These are phyloP conservation scores for Aurelia aurita DNA, from an alignment of 30 jellyfish, hydroid and myxozoan species.

Conservation along the genomic window DNA sequence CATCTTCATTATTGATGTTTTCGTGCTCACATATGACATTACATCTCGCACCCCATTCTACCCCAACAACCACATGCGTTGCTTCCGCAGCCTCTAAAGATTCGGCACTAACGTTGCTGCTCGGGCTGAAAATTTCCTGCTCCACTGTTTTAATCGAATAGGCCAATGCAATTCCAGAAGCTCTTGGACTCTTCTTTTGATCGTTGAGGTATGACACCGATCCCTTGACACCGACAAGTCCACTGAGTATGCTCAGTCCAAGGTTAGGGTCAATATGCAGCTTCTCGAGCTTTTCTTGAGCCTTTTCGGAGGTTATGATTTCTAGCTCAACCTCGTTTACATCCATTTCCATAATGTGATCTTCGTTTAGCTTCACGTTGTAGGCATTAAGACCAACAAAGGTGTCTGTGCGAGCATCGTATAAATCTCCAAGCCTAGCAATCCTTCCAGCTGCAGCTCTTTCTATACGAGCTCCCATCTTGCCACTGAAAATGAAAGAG, in stretches of 20 bases:
- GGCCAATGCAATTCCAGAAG: slow-evolving; percentile 49
- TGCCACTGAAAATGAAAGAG: too few relatives aligned
- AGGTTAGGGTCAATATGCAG: slow-evolving; percentile 56
- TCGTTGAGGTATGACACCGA: slow-evolving; percentile 58
- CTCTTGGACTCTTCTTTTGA: slow-evolving; percentile 56
- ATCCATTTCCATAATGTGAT: too few relatives aligned
- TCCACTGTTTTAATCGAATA: slow-evolving; percentile 52
- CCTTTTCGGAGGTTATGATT: too few relatives aligned
- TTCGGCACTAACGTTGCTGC: slow-evolving; percentile 14
- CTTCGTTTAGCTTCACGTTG: too few relatives aligned
- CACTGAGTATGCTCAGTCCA: slow-evolving; percentile 61
- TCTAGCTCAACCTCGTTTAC: too few relatives aligned
- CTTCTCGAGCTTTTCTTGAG: slow-evolving; percentile 39
- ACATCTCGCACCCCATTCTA: slow-evolving; percentile 85
- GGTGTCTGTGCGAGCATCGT: slow-evolving; percentile 21
- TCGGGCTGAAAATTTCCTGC: too few relatives aligned
- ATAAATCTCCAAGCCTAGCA: slow-evolving; percentile 28
- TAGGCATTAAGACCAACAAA: neutral
- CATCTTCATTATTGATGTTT: slow-evolving; percentile 37
- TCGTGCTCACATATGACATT: slow-evolving; percentile 54
- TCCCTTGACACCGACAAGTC: slow-evolving; percentile 60
- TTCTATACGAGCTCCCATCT: too few relatives aligned
- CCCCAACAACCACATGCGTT: slow-evolving; percentile 75
- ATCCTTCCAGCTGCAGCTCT: slow-evolving; percentile 42
- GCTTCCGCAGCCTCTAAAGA: slow-evolving; percentile 56